phyloP scores from a whole-genome alignment of 2,797 vertebrate genomes.

The Poeciliopsis infans region DNA sequence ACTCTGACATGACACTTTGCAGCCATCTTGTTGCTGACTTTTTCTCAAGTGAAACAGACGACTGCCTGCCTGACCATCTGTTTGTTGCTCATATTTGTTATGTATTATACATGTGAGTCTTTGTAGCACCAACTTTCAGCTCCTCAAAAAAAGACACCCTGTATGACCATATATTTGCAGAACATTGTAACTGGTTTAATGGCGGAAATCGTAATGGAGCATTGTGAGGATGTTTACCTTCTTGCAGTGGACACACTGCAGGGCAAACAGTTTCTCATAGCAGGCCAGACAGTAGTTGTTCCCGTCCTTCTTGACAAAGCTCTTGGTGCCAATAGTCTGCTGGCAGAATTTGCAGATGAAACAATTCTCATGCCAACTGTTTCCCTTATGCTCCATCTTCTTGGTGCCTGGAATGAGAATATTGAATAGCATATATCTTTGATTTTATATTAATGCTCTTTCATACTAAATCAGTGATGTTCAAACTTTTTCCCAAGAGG shows the following conservation, averaged over 20 bases:
- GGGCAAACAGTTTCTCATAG: slow-evolving; percentile 93
- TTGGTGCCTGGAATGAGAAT: slow-evolving; percentile 83
- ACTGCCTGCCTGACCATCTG: slow-evolving; percentile 50
- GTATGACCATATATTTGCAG: not conserved
- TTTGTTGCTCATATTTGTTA: slow-evolving; percentile 25
- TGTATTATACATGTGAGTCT: not conserved
- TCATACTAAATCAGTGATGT: not conserved
- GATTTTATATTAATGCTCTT: not conserved
- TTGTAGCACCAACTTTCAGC: not conserved
- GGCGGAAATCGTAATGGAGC: not conserved
- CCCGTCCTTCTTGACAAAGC: slow-evolving; percentile 90
- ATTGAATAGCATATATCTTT: not conserved
- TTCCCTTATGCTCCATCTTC: slow-evolving; percentile 96
- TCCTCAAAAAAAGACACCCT: not conserved
- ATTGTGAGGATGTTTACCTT: slow-evolving; percentile 79
- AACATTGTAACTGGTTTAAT: not conserved
- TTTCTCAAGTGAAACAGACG: slow-evolving; percentile 28
- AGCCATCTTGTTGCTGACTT: slow-evolving; percentile 15
- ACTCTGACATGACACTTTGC: not conserved
- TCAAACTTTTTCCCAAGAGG: no score
- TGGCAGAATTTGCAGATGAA: slow-evolving; percentile 91
- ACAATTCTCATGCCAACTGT: slow-evolving; percentile 95
- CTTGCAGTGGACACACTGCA: slow-evolving; percentile 92
- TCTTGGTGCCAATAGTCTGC: slow-evolving; percentile 92
- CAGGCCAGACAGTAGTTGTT: slow-evolving; percentile 92